phyloP scores from a whole-genome alignment of 2,797 vertebrate genomes.

The Chrysocyon brachyurus region DNA sequence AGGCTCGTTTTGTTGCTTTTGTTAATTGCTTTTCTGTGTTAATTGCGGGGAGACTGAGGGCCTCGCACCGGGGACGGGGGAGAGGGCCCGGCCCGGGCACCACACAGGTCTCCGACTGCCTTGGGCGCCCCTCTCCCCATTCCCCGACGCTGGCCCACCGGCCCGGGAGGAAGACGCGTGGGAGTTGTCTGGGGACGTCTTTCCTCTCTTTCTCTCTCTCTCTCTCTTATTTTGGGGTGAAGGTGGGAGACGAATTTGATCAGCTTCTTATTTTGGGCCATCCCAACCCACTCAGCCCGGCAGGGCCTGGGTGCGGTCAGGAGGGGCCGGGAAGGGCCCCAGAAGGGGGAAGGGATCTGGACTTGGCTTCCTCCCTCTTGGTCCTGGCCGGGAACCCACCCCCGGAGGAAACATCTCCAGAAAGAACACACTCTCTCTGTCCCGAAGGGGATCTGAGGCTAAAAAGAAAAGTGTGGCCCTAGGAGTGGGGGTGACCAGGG shows the following conservation, averaged over 20 bases:
- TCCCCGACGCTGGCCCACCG: conserved; percentile 57
- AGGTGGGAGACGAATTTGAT: conserved; percentile 85
- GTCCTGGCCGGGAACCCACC: conserved; percentile 17
- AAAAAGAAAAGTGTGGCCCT: conserved; percentile 6
- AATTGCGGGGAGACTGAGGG: conserved; percentile 35
- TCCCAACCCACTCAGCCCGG: conserved; percentile 81
- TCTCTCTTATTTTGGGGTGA: conserved; percentile 84
- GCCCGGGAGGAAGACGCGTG: conserved; percentile 79
- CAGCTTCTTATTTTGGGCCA: conserved; percentile 83
- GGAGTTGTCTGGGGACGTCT: conserved; percentile 81
- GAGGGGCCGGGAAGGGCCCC: conserved; percentile 79
- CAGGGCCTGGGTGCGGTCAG: conserved; percentile 80
- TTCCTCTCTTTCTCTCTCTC: conserved; percentile 57
- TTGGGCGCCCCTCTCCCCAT: background rate
- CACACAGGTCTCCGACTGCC: background rate
- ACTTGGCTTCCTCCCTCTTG: conserved; percentile 51
- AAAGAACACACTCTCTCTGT: background rate
- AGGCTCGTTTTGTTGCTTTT: conserved; percentile 25
- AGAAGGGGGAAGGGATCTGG: conserved; percentile 70
- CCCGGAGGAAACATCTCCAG: background rate
- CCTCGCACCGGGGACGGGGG: background rate
- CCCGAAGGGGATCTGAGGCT: background rate
- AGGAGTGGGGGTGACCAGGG: background rate
- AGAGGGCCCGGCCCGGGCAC: background rate
- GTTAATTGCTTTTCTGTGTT: conserved; percentile 64